Percentiles rank a stretch among this genome's conserved stretches.
Conservation (phyloP, 2,797 vertebrate species). For the Dicrostonyx torquatus region DNA sequence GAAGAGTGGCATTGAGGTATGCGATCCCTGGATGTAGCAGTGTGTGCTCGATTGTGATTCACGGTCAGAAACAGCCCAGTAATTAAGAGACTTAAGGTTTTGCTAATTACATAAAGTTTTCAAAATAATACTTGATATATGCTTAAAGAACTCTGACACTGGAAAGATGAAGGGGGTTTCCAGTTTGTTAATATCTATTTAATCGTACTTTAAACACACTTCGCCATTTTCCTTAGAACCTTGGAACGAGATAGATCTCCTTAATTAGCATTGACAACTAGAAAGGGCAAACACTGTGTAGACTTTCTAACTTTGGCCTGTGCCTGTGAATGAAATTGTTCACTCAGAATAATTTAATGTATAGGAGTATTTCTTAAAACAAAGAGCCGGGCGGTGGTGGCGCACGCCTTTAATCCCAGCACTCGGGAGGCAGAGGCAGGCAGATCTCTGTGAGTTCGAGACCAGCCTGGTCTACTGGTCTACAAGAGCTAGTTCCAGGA, state of each 20-base stretch:
- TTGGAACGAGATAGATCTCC: conserved; percentile 23
- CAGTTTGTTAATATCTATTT: neutral
- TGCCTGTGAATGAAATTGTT: conserved; percentile 37
- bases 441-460: too few relatives aligned
- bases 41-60: conserved; percentile 55
- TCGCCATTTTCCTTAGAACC: conserved; percentile 8
- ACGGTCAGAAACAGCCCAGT: conserved; percentile 12
- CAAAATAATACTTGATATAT: conserved; percentile 22
- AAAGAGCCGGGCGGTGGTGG: too few relatives aligned
- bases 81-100: conserved; percentile 13
- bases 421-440: too few relatives aligned
- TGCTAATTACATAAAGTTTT: conserved; percentile 10
- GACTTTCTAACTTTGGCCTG: neutral
- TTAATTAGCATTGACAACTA: neutral
- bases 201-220: neutral
- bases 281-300: neutral
- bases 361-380: conserved; percentile 16
- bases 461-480: too few relatives aligned
- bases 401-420: too few relatives aligned
- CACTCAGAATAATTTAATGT: conserved; percentile 28
- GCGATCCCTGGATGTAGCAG: conserved; percentile 49
- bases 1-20: conserved; percentile 90
- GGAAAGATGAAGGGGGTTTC: neutral
- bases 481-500: too few relatives aligned
- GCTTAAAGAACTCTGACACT: conserved; percentile 2